Evolutionary conservation across 2,113 vertebrate genomes (phyloP).

Genomic region (Dolichallabes microphthalmus): DNA sequence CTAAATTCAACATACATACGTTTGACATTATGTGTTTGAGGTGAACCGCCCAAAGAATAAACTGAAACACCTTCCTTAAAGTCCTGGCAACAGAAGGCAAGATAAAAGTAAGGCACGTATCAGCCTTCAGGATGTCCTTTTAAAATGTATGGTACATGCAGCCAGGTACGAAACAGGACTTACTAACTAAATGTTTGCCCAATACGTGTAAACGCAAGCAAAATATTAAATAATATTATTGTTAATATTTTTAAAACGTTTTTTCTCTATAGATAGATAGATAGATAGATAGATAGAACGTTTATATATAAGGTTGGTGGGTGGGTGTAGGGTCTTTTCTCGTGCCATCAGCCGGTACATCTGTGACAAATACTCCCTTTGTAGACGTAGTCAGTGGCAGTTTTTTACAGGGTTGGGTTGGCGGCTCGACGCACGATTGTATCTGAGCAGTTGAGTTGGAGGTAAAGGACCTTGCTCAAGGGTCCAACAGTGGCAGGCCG

Average conservation of each 20-base stretch:
- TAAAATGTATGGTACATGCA: background rate
- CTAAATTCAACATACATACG: background rate
- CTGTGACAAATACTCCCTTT: no score
- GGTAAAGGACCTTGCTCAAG: no score
- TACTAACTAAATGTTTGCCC: slow-evolving; percentile 10
- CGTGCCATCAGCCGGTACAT: no score
- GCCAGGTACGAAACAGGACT: slow-evolving; percentile 6
- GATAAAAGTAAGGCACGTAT: background rate
- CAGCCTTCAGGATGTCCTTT: slow-evolving; percentile 4
- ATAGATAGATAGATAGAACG: no score
- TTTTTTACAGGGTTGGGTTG: no score
- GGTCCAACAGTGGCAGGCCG: no score
- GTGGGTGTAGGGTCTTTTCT: no score
- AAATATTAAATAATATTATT: background rate
- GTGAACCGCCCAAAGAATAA: slow-evolving; percentile 1
- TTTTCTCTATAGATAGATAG: no score
- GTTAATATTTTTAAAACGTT: background rate
- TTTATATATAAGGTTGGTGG: no score
- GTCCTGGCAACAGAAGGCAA: background rate
- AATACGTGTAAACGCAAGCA: background rate
- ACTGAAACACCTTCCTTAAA: background rate
- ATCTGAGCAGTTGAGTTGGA: no score
- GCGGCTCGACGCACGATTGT: no score
- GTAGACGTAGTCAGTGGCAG: no score
- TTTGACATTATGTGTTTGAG: background rate